Evolutionary conservation across 1,140 invertebrate species (phyloP), one percentile per base, ranked within the genome.

Genomic region (Prorops nasuta): DNA sequence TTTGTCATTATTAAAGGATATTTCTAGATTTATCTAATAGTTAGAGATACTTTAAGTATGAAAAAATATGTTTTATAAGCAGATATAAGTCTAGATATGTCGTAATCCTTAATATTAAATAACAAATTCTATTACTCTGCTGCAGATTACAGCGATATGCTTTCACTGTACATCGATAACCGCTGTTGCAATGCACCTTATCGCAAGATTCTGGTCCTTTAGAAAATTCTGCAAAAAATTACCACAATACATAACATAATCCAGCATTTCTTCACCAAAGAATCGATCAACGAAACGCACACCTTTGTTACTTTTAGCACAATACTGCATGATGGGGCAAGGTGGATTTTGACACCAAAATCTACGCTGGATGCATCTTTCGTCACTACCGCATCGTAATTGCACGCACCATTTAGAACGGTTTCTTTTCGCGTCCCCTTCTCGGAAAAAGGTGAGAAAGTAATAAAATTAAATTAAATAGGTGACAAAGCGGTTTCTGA

Each of bases 271-370:
- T n/a, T n/a, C n/a, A n/a, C n/a, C n/a, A n/a, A n/a, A n/a, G n/a
- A n/a, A n/a, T n/a, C n/a, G n/a, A n/a, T n/a, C n/a, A n/a, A n/a
- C n/a, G n/a, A n/a, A n/a, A n/a, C n/a, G n/a, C 35, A 49, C 16
- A 72, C 69, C 70, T 60, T 35, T 63, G 39, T 39, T 41, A 0
- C 66, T 60, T 44, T 50, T 65, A 2, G 66, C 52, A 24, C 71
- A 73, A 9, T 66, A 73, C 0, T 60, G 34, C 69, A 73, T 73
- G 12, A 24, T 55, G 0, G 71, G 67, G 51, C 71, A 73, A 0
- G 67, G 58, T 31, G 58, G 49, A 32, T 55, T 10, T 34, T 55
- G 56, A 35, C 71, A 73, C 52, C 62, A 67, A 42, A 71, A 73
- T 19, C 58, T 66, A 28, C 69, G 54, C 16, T 46, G 57, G 0